Evolutionary conservation across 2,888 invertebrate species (phyloP).

Genomic region (Sminthurides aquaticus): DNA sequence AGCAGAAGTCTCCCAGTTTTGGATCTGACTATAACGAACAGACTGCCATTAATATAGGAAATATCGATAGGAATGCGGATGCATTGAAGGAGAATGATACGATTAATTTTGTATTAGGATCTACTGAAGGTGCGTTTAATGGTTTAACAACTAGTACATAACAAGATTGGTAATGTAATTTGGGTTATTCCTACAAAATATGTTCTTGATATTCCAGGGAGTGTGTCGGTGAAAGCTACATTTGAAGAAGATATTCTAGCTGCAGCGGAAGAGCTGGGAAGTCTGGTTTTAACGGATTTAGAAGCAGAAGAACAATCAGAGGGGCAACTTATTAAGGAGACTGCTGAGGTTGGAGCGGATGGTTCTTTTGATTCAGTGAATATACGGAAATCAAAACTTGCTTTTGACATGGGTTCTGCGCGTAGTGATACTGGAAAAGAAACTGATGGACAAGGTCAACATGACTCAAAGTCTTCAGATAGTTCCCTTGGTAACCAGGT

Average conservation of each 20-base stretch:
- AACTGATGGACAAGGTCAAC: not conserved
- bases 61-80: no score
- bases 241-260: constrained; percentile 29
- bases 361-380: not conserved
- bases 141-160: no score
- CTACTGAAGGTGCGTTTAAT: no score
- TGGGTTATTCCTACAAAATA: no score
- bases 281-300: constrained; percentile 38
- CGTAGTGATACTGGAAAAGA: not conserved
- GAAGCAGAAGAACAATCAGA: constrained; percentile 25
- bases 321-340: constrained; percentile 18
- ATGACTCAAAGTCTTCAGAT: not conserved
- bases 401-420: not conserved
- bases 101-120: no score
- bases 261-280: constrained; percentile 35
- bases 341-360: not conserved
- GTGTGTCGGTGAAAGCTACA: not conserved
- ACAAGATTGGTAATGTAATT: no score
- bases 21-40: no score
- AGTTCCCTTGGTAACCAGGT: not conserved
- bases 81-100: not conserved
- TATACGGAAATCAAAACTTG: not conserved
- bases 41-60: no score
- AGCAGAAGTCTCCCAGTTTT: no score
- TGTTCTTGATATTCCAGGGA: no score